Conservation (phyloP, 2,888 invertebrate genomes). For the Choristoneura rosaceana region DNA sequence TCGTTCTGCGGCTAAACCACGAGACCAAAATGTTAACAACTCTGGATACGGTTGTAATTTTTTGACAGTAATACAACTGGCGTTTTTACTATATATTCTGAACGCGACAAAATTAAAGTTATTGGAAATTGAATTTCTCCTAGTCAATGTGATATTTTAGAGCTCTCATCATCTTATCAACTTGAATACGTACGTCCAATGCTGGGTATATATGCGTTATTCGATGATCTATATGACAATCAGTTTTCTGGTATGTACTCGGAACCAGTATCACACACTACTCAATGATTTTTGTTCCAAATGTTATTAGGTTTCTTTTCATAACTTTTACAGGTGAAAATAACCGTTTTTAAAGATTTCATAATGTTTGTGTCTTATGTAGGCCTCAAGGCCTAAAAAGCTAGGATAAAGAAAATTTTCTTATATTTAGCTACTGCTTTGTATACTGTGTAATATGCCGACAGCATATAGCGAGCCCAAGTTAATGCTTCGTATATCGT, state of each 20-base stretch:
- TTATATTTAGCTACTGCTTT: slow-evolving; percentile 1
- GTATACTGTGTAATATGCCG: slow-evolving; percentile 23
- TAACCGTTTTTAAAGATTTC: no score
- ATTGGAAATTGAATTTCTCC: no score
- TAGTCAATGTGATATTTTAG: no score
- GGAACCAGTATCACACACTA: no score
- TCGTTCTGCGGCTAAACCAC: slow-evolving; percentile 34
- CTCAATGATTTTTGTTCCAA: no score
- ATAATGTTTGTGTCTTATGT: neutral
- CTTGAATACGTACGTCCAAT: no score
- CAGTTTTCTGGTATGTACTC: no score
- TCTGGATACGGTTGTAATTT: neutral
- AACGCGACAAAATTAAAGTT: neutral
- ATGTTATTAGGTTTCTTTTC: no score
- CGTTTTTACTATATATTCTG: neutral
- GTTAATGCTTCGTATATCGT: slow-evolving; percentile 33
- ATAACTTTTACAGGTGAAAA: no score
- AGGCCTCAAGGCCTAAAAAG: neutral
- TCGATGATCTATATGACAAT: no score
- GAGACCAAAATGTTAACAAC: slow-evolving; percentile 38
- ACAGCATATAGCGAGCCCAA: slow-evolving; percentile 30
- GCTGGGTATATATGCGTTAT: no score
- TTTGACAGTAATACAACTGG: slow-evolving; percentile 10
- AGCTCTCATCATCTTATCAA: no score
- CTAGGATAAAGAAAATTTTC: neutral